Conservation (phyloP, 1,140 invertebrate species). For the Maconellicoccus hirsutus region DNA sequence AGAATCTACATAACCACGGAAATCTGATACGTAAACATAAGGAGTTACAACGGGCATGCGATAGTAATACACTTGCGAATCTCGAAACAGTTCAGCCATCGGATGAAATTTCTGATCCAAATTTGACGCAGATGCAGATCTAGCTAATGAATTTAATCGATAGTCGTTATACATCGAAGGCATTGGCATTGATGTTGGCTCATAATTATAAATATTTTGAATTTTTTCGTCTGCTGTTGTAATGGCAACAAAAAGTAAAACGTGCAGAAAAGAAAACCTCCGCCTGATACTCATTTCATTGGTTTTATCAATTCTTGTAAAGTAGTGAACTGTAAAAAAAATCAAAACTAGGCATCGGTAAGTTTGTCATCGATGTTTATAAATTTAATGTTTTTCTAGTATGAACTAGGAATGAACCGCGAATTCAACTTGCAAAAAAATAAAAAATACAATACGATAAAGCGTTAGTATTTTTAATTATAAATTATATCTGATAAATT, state of each 20-base stretch:
- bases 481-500: too few relatives aligned
- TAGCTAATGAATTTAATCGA: neutral
- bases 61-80: neutral
- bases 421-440: too few relatives aligned
- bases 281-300: neutral
- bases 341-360: too few relatives aligned
- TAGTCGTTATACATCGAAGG: neutral
- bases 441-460: too few relatives aligned
- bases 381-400: too few relatives aligned
- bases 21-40: neutral
- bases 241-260: neutral
- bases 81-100: neutral
- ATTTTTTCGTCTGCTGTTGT: neutral
- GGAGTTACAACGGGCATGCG: neutral
- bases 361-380: too few relatives aligned
- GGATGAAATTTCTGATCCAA: neutral
- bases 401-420: too few relatives aligned
- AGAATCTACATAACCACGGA: neutral
- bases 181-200: neutral
- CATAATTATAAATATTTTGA: neutral
- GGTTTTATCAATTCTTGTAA: neutral
- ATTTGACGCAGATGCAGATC: neutral
- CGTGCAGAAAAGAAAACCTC: neutral
- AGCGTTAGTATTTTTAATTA: too few relatives aligned
- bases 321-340: neutral